Base-by-base conservation (phyloP, 2,113 vertebrate species). In the Cyrtonyx montezumae region DNA sequence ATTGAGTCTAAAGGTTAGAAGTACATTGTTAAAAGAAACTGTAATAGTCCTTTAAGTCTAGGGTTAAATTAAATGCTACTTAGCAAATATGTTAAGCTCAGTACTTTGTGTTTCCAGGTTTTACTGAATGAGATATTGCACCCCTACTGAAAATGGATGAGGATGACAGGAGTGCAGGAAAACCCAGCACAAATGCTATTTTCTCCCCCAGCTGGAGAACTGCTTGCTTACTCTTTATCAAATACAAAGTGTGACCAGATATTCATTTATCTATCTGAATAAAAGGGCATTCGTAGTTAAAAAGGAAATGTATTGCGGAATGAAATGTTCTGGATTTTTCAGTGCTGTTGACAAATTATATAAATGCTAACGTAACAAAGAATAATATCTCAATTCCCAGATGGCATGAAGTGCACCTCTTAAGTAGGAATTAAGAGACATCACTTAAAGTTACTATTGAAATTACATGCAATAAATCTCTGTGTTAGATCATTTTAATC, bases 1-100 rank as follows among this genome's bases (percentile, higher is more conserved):
- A 89, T 53, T 90, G 88, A 91, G 83, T 94, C 55, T 67, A 55
- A 90, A 53, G n/a, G 17, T 75, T 70, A 76, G 40, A 66, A 49
- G 19, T 45, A 53, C 46, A 69, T 56, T 90, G 37, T 63, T 79
- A 22, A 20, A 79, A 67, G 91, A 26, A 46, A n/a, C 6, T 73
- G 22, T 53, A 56, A 32, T 6, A 28, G 23, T 48, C 7, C 19
- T 62, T 66, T 67, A 82, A 76, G 46, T 49, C 49, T 30, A 6
- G n/a, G 13, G 42, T 70, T 69, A 74, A 48, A 48, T 48, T 13
- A 42, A 74, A 45, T 9, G 46, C 7, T 30, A 26, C 59, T 77
- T 49, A 65, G 28, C 40, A 74, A 74, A 73, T 11, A 61, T 5
- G 12, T 69, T 53, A 62, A 62, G 19, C 58, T 22, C 36, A 9